phyloP scores from a whole-genome alignment of 1,140 invertebrate genomes.

The Heliconius eleuchia region DNA sequence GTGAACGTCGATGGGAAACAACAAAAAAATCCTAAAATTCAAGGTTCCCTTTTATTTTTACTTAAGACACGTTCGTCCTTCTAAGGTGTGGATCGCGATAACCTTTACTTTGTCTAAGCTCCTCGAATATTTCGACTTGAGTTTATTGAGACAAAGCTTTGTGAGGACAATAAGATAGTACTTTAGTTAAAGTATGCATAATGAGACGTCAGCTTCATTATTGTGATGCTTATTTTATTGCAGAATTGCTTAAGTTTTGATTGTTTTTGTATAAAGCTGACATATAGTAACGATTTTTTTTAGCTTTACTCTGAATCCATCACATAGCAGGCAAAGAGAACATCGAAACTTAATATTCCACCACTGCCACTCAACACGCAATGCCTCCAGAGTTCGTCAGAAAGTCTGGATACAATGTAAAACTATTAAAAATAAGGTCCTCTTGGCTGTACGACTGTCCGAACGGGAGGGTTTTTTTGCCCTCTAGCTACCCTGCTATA shows the following conservation, averaged over 20 bases:
- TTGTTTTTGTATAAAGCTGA: neutral
- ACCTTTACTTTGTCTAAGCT: constrained; percentile 18
- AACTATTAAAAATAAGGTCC: too few relatives aligned
- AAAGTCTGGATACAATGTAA: too few relatives aligned
- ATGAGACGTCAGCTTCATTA: constrained; percentile 4
- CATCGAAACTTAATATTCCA: too few relatives aligned
- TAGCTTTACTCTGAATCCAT: too few relatives aligned
- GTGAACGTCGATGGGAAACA: too few relatives aligned
- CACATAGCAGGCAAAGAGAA: too few relatives aligned
- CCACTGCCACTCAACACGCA: too few relatives aligned
- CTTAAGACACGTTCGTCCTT: neutral
- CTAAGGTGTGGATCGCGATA: constrained; percentile 18
- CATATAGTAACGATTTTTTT: too few relatives aligned
- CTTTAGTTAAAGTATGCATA: constrained; percentile 20
- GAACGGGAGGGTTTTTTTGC: too few relatives aligned
- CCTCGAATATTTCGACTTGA: constrained; percentile 12
- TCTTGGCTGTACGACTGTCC: too few relatives aligned
- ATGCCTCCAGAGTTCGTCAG: too few relatives aligned
- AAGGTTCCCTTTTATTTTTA: constrained; percentile 6
- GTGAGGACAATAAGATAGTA: constrained; percentile 17
- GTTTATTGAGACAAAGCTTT: constrained; percentile 13
- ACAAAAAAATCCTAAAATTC: neutral
- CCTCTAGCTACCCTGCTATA: too few relatives aligned
- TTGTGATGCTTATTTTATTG: constrained; percentile 4
- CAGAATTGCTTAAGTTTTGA: neutral